Evolutionary conservation across 2,888 invertebrate species (phyloP).

Genomic region (Sinhomidia bicolor): DNA sequence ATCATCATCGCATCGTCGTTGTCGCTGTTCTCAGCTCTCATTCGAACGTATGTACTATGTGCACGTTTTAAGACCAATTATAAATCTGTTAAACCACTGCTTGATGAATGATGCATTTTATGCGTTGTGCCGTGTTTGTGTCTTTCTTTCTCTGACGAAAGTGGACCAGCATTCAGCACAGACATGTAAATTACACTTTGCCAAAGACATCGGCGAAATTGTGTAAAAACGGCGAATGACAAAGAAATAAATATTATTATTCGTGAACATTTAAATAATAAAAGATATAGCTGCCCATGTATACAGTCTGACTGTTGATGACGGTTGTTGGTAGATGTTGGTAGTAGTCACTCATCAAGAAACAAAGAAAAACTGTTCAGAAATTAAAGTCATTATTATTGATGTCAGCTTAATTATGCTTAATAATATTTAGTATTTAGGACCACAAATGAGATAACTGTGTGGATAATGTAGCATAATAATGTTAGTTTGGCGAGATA

Average conservation of each 20-base stretch:
- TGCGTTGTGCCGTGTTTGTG: not conserved
- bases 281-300: no score
- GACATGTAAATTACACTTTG: not conserved
- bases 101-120: not conserved
- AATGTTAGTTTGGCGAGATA: not conserved
- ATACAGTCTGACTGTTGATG: not conserved
- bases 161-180: not conserved
- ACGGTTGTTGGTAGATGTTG: not conserved
- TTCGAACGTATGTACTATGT: not conserved
- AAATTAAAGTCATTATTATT: slow-evolving; percentile 24
- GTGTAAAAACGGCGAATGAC: not conserved
- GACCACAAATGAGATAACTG: slow-evolving; percentile 1
- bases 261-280: not conserved
- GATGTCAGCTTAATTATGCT: not conserved
- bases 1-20: no score
- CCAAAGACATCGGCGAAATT: not conserved
- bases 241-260: not conserved
- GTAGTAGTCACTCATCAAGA: not conserved
- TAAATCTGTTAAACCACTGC: slow-evolving; percentile 15
- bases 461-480: not conserved
- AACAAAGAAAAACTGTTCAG: not conserved
- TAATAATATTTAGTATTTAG: no score
- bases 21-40: no score
- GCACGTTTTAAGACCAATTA: slow-evolving; percentile 16
- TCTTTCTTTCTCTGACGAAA: not conserved